These are phyloP conservation scores for Chondrilla cf. caribensis DNA, from an alignment of 37 sponge, comb jelly and placozoan species.

Conservation along the genomic window DNA sequence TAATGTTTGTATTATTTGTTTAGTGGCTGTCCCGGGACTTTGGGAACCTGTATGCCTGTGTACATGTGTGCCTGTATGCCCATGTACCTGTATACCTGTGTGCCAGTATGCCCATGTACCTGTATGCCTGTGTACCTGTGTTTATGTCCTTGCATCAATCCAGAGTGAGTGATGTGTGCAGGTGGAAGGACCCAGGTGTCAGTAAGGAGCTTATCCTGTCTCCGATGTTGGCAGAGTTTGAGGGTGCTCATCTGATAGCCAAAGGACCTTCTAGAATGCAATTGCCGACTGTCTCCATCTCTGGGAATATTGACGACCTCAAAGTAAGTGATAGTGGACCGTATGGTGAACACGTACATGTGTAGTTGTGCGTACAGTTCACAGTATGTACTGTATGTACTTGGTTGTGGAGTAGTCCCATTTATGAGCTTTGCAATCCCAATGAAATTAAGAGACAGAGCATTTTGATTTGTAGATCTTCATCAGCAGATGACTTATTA, in stretches of 20 bases:
- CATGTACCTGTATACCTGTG: no score
- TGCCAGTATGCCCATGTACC: no score
- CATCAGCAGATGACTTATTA: no score
- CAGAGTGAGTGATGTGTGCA: slow-evolving; percentile 8
- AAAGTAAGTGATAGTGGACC: background rate
- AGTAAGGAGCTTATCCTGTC: background rate
- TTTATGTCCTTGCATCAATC: no score
- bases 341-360: background rate
- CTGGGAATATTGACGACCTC: background rate
- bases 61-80: no score
- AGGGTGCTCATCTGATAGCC: background rate
- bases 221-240: background rate
- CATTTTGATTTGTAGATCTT: no score
- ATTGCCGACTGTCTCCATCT: background rate
- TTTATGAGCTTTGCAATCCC: no score
- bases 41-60: no score
- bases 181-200: background rate
- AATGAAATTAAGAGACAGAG: no score
- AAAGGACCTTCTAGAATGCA: background rate
- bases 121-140: no score
- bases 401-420: background rate
- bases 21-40: no score
- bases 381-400: background rate
- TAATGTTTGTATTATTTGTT: no score
- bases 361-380: background rate